Evolutionary conservation across 2,888 invertebrate genomes (phyloP).

Genomic region (Conchocele bisecta): DNA sequence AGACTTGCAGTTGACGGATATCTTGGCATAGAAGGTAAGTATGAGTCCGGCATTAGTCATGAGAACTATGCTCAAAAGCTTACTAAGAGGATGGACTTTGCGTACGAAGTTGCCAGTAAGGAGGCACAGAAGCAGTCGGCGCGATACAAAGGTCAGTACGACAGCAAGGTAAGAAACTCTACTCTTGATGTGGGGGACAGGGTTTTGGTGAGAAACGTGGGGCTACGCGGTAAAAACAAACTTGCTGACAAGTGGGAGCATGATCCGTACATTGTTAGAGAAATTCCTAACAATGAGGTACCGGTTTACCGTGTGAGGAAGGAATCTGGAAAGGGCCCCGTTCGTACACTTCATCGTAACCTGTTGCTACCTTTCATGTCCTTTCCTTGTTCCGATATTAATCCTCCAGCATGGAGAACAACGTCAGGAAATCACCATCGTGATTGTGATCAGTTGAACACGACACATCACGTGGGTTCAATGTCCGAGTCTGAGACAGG

Average conservation of each 20-base stretch:
- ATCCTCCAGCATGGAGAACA: no score
- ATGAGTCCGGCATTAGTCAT: background rate
- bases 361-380: constrained; percentile 4
- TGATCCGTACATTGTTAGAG: constrained; percentile 4
- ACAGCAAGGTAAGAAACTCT: background rate
- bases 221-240: background rate
- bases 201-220: constrained; percentile 11
- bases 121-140: background rate
- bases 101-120: constrained; percentile 6
- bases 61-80: background rate
- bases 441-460: no score
- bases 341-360: constrained; percentile 18
- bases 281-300: background rate
- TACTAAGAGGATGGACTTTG: background rate
- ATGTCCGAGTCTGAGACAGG: background rate
- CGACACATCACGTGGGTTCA: no score
- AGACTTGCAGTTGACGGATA: constrained; percentile 37
- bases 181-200: constrained; percentile 11
- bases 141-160: constrained; percentile 10
- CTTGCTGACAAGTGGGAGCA: constrained; percentile 1
- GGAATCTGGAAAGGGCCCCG: constrained; percentile 2
- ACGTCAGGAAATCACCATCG: no score
- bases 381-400: constrained; percentile 5
- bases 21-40: constrained; percentile 6
- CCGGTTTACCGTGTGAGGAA: constrained; percentile 16